Conservation (phyloP, 2,797 vertebrate genomes). For the Mormyrops boulengeri region DNA sequence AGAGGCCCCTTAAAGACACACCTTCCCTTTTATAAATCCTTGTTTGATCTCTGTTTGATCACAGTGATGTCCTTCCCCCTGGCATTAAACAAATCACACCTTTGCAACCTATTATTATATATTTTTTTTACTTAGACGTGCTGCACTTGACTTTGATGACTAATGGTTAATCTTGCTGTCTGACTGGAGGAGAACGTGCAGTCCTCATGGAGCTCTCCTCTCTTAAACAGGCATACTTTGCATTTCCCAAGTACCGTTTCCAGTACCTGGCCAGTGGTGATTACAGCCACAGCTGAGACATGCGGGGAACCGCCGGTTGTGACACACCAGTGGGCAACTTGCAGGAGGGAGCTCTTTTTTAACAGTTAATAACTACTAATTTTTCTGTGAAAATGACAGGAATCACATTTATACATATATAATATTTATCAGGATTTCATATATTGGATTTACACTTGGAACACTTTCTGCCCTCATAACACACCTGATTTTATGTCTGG, state of each 20-base stretch:
- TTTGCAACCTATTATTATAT: background rate
- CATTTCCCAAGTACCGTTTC: background rate
- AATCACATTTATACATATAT: background rate
- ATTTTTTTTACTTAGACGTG: background rate
- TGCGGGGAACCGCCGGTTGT: background rate
- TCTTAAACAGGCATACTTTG: background rate
- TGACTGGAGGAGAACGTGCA: constrained; percentile 19
- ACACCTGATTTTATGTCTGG: background rate
- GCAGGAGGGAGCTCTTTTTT: background rate
- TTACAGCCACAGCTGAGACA: background rate
- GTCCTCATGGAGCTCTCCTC: background rate
- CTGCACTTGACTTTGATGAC: background rate
- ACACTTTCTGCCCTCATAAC: background rate
- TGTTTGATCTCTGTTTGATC: constrained; percentile 17
- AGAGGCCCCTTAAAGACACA: constrained; percentile 32
- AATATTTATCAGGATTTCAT: background rate
- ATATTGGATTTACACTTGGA: background rate
- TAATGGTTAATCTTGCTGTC: constrained; percentile 7
- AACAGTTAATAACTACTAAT: background rate
- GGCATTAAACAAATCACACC: constrained; percentile 30
- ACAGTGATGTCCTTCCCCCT: constrained; percentile 22
- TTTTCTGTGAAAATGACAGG: background rate
- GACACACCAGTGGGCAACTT: background rate
- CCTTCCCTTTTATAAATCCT: constrained; percentile 37
- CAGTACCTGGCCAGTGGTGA: background rate